Evolutionary conservation across 2,888 invertebrate species (phyloP), one percentile per base, ranked within the genome.

Genomic region (Pelosia muscerda): DNA sequence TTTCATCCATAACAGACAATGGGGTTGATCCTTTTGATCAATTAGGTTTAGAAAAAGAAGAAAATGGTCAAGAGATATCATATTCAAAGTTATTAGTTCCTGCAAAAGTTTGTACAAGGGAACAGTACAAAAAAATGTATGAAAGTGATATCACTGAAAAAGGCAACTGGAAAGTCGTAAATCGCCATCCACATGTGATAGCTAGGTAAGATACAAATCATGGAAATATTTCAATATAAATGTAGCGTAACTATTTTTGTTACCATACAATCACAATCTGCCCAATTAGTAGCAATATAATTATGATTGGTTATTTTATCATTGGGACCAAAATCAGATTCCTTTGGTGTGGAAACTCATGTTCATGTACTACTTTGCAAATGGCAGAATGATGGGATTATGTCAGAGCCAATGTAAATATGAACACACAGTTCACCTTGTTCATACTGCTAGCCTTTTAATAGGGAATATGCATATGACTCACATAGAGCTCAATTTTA

Each of bases 1-100:
- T 98, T 65, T 98, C 98, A 64, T 96, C 97, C 28, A 97, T 97
- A 66, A 97, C 97, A 79, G 99, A 99, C 71, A 97, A 96, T 89
- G 96, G 96, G 34, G 92, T 97, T 73, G 98, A 98, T 95, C 97
- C 98, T 42, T 98, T 98, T 90, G 97, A 98, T 88, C 96, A 98
- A 54, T 93, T 98, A 70, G 98, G 98, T 49, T 95, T 98, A 71
- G 97, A 98, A 86, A 95, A 96, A 86, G 96, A 96, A 73, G 96
- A 97, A 89, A 97, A 98, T 90, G 98, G 98, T 66, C 98, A 98
- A 97, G 98, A 98, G 91, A 96, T 98, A 81, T 98, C 98, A 23
- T 99, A 98, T 92, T 97, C 97, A 53, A 97, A 97, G 87, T 93
- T 98, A 71, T 93, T 98, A 75, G 96, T 97, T 65, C 97, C 98